Evolutionary conservation across 2,113 vertebrate genomes (phyloP), one percentile per base, ranked within the genome.

Genomic region (Brachirus orientalis): DNA sequence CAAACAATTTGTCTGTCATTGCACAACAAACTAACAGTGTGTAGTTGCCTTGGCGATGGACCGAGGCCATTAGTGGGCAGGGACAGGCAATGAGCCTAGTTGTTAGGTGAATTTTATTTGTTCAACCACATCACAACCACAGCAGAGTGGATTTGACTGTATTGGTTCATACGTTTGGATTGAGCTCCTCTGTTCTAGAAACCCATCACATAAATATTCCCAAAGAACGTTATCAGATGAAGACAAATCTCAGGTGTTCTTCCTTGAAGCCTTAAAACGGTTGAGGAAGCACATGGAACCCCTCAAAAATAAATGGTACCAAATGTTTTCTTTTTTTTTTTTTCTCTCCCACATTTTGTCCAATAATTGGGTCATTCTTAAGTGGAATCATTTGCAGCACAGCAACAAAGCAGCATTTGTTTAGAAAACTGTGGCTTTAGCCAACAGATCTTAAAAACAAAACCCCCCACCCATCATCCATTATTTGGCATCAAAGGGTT

Each of bases 241-340:
- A 78, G 59, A 19, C 50, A 79, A 66, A 72, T 78, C 78, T 76
- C 45, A 79, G 50, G 68, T 84, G 74, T 79, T 67, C 38, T 50
- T 50, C 61, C 43, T 56, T 46, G 41, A 48, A 59, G 58, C 71
- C 66, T 52, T 45, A 66, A 55, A 55, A 63, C 40, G 47, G 12
- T 68, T 60, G 6, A 72, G 59, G 46, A 83, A 72, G 47, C 83
- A 83, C 77, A 66, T 82, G 80, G 73, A 69, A 86, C 45, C 48
- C 44, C 59, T 88, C 67, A 79, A 56, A 77, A 69, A 74, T 90
- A 92, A 93, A 67, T 90, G 86, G 52, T 81, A 78, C 87, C 92
- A 93, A 91, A 93, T 91, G 90, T 87, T 77, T 81, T 61, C 55
- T n/a, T n/a, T n/a, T n/a, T n/a, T n/a, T n/a, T n/a, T n/a, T n/a